Base-by-base conservation (phyloP, 30 jellyfish, hydroid and myxozoan species). In the Mastigias papua region DNA sequence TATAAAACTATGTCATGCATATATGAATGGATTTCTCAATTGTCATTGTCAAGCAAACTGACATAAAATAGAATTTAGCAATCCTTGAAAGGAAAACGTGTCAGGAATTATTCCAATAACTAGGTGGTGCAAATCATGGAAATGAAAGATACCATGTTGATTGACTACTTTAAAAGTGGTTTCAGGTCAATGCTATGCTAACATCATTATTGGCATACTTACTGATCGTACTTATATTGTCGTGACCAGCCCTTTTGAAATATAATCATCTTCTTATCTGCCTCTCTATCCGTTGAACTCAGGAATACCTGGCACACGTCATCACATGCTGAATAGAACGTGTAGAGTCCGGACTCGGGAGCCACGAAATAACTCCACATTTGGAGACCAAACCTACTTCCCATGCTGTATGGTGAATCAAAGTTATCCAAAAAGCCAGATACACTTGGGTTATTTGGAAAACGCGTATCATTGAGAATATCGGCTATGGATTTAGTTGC, bases 311-410 rank as follows among this genome's bases (percentile, higher is more conserved):
- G 89, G 74, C 98, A 92, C 22, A 0, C 67, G 48, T 92, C 92
- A 80, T 92, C 97, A 54, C 98, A 92, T 7, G 95, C 86, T 2
- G 86, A 84, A 49, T 50, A 32, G 64, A 92, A 92, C 0, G 86
- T 92, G 89, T 94, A 81, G 28, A 3, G 15, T 8, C 98, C 98
- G 16, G 95, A 20, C 71, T 76, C 94, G 0, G 97, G 97, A 13
- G 98, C 93, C 7, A 69, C 86, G 34, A 94, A 89, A 73, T 89
- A 94, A 35, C 90, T 83, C 84, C 73, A 30, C 57, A 94, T 26
- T 4, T 48, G 96, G 1, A 76, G 58, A 35, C 97, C 98, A 69
- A 86, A 89, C 6, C 71, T 70, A 0, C 94, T 93, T 1, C 94
- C 96, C 28, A 80, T n/a, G 30, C 48, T 33, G 58, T 87, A 54